A percentile compares a stretch with the other conserved stretches of the same genome.
phyloP scores from a whole-genome alignment of 2,888 invertebrate species.

The Amphimallon solstitiale region DNA sequence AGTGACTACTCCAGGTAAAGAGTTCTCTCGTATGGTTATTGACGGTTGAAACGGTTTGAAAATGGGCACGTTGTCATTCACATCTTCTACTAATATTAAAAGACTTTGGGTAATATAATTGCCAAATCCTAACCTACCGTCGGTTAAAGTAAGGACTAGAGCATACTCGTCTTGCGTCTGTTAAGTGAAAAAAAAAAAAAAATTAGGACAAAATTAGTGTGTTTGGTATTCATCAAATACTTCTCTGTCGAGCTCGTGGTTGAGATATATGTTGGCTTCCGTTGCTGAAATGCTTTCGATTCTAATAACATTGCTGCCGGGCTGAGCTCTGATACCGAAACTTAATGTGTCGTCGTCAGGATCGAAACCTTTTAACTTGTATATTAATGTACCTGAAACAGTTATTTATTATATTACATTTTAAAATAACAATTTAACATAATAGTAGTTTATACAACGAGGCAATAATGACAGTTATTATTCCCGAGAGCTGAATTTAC shows the following conservation, averaged over 20 bases:
- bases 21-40: conserved; percentile 82
- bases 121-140: conserved; percentile 86
- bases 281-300: conserved; percentile 83
- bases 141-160: conserved; percentile 87
- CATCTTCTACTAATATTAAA: conserved; percentile 87
- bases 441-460: no score
- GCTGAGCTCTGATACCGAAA: conserved; percentile 84
- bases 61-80: conserved; percentile 90
- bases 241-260: conserved; percentile 91
- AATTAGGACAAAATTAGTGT: background rate
- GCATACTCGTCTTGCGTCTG: conserved; percentile 89
- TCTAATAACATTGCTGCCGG: conserved; percentile 84
- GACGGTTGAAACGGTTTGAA: conserved; percentile 88
- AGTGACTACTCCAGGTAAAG: conserved; percentile 77
- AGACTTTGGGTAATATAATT: conserved; percentile 92
- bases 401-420: background rate
- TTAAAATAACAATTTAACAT: no score
- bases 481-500: no score
- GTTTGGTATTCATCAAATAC: conserved; percentile 61
- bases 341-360: conserved; percentile 85
- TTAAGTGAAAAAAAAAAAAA: conserved; percentile 49
- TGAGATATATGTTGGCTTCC: conserved; percentile 88
- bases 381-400: conserved; percentile 80
- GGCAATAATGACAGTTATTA: no score
- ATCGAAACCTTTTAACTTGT: conserved; percentile 83